A percentile compares a stretch with the other conserved stretches of the same genome.
phyloP scores from a whole-genome alignment of 1,140 invertebrate genomes.

The Drosophila dunni region DNA sequence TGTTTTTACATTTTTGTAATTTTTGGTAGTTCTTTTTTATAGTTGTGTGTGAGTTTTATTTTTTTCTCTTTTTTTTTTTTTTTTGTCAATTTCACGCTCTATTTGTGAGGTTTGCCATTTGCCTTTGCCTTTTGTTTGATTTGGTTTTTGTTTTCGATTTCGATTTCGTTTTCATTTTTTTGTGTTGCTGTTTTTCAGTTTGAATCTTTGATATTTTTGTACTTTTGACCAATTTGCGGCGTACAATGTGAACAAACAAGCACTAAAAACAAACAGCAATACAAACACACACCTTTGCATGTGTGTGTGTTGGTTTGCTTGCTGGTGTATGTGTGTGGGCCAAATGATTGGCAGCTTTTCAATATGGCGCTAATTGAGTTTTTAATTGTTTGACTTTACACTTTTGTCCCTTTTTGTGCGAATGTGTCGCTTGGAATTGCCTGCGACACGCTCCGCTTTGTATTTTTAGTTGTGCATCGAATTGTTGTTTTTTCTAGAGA shows the following conservation, averaged over 20 bases:
- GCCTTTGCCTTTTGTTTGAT: conserved; percentile 62
- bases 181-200: conserved; percentile 42
- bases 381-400: conserved; percentile 81
- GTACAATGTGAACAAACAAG: conserved; percentile 75
- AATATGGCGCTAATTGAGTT: conserved; percentile 83
- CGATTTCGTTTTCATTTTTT: conserved; percentile 29
- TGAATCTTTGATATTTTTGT: conserved; percentile 80
- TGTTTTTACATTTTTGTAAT: conserved; percentile 27
- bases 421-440: conserved; percentile 42
- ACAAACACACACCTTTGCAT: conserved; percentile 18
- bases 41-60: conserved; percentile 24
- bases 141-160: conserved; percentile 27
- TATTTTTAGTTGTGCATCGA: conserved; percentile 20
- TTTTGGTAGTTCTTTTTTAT: conserved; percentile 27
- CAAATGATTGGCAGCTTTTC: conserved; percentile 81
- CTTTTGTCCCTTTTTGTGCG: conserved; percentile 59
- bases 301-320: conserved; percentile 33
- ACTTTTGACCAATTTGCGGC: conserved; percentile 82
- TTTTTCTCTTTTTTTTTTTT: conserved; percentile 50
- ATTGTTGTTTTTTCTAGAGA: neutral
- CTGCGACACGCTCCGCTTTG: conserved; percentile 42
- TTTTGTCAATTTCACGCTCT: conserved; percentile 81
- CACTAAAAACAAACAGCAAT: conserved; percentile 35
- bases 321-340: conserved; percentile 24
- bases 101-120: conserved; percentile 80